These are phyloP conservation scores for Heteromormyrus szaboi DNA, from an alignment of 2,797 vertebrate genomes.

Conservation along the genomic window DNA sequence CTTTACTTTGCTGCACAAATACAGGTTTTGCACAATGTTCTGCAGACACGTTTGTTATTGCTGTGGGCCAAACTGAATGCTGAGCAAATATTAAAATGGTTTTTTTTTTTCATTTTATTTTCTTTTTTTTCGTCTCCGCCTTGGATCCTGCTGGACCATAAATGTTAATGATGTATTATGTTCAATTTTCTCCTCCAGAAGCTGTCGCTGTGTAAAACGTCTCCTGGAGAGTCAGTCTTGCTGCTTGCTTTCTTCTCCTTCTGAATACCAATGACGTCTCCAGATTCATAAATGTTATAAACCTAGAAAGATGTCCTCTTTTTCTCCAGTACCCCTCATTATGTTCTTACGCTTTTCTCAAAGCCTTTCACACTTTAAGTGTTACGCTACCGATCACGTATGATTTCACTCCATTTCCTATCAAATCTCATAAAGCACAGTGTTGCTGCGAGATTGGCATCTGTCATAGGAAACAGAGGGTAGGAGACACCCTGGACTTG, in stretches of 20 bases:
- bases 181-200: constrained; percentile 31
- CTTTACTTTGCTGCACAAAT: constrained; percentile 21
- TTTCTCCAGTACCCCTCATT: neutral
- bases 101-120: neutral
- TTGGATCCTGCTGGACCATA: constrained; percentile 29
- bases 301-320: constrained; percentile 34
- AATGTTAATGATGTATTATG: constrained; percentile 38
- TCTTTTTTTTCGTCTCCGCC: constrained; percentile 22
- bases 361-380: neutral
- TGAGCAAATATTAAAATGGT: neutral
- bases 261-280: constrained; percentile 11
- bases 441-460: neutral
- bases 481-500: neutral
- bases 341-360: neutral
- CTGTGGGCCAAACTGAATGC: constrained; percentile 6
- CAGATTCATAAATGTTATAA: constrained; percentile 5
- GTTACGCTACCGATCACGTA: neutral
- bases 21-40: constrained; percentile 15
- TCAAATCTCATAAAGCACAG: neutral
- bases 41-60: constrained; percentile 21
- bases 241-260: constrained; percentile 11
- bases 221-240: constrained; percentile 24
- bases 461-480: neutral
- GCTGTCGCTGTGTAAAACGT: constrained; percentile 30
- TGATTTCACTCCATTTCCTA: neutral